Evolutionary conservation across 2,888 invertebrate genomes (phyloP).

Genomic region (Tipula unca): DNA sequence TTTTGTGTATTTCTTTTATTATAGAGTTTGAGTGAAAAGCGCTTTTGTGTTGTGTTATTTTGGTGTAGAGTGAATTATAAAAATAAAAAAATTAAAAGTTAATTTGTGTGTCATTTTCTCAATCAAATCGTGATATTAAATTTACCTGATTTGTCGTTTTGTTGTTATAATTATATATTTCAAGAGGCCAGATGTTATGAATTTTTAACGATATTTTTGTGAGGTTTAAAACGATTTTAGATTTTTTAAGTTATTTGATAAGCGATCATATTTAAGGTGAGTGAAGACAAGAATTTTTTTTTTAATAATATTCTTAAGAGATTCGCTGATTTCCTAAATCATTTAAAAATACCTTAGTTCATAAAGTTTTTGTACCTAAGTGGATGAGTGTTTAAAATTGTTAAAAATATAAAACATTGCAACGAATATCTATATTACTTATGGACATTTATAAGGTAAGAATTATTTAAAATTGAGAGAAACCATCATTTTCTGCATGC

Average conservation of each 20-base stretch:
- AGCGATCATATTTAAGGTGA: not conserved
- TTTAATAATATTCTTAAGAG: no score
- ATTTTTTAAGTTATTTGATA: not conserved
- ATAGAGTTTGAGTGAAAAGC: not conserved
- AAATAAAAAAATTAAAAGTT: not conserved
- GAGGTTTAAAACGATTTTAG: not conserved
- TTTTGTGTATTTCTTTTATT: not conserved
- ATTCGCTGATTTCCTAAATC: no score
- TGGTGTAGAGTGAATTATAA: not conserved
- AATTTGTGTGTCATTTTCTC: not conserved
- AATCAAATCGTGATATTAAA: not conserved
- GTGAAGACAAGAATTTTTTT: no score
- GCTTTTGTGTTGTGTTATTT: not conserved
- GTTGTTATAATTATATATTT: not conserved
- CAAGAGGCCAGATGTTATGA: not conserved
- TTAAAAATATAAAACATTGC: no score
- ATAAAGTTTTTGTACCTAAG: no score
- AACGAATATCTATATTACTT: no score
- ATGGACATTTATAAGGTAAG: no score
- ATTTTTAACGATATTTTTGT: not conserved
- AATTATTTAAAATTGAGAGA: no score
- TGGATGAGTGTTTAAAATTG: no score
- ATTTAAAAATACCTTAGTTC: no score
- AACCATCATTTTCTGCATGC: no score
- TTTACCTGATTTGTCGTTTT: not conserved